These are phyloP conservation scores for Spialia ferax DNA, from an alignment of 2,888 invertebrate genomes.

Conservation along the genomic window DNA sequence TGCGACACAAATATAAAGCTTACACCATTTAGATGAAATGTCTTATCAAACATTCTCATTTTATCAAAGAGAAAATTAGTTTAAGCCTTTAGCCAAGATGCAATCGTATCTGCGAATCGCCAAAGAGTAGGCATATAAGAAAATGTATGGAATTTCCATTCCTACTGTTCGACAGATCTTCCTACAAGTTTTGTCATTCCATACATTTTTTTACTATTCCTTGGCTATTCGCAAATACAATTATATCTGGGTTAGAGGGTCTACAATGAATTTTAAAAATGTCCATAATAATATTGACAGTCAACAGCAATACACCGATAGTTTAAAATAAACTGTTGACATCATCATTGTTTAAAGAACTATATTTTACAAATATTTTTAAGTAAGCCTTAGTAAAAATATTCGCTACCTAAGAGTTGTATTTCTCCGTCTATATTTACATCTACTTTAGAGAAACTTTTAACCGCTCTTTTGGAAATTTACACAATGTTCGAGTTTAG, in stretches of 20 bases:
- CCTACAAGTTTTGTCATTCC: no score
- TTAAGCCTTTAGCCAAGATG: no score
- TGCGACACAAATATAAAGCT: slow-evolving; percentile 51
- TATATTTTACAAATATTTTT: slow-evolving; percentile 52
- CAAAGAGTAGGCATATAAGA: no score
- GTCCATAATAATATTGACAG: slow-evolving; percentile 48
- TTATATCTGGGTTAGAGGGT: no score
- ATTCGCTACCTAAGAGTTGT: slow-evolving; percentile 41
- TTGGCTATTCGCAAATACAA: no score
- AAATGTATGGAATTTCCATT: no score
- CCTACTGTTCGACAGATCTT: no score
- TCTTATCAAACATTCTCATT: slow-evolving; percentile 50
- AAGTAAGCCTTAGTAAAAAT: slow-evolving; percentile 63
- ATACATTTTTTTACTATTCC: no score
- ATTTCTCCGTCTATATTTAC: slow-evolving; percentile 55
- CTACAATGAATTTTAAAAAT: slow-evolving; percentile 51
- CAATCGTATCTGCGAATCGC: no score
- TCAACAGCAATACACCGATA: slow-evolving; percentile 61
- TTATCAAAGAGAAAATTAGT: slow-evolving; percentile 53
- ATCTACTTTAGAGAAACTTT: slow-evolving; percentile 65
- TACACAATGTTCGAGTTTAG: slow-evolving; percentile 49
- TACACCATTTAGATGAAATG: slow-evolving; percentile 33
- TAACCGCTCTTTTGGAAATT: slow-evolving; percentile 56
- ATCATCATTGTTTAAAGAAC: slow-evolving; percentile 19
- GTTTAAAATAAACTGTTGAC: slow-evolving; percentile 54